These are phyloP conservation scores for Drosophila tsacasi DNA, from an alignment of 1,140 invertebrate species.

Conservation along the genomic window DNA sequence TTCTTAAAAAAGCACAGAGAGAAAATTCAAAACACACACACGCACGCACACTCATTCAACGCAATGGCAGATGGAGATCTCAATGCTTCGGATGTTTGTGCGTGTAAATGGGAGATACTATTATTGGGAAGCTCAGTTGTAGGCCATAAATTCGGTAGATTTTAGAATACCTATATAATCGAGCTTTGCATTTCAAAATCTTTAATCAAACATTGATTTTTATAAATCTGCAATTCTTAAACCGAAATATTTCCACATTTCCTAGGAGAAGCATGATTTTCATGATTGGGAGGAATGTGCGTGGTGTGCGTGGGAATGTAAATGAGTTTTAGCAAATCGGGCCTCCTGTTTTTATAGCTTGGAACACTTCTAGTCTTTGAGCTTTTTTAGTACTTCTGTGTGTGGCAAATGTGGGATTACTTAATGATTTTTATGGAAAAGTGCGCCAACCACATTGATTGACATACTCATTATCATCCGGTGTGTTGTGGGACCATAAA, in stretches of 20 bases:
- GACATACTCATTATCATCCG: background rate
- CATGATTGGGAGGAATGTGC: slow-evolving; percentile 20
- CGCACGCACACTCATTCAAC: slow-evolving; percentile 42
- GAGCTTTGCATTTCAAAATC: background rate
- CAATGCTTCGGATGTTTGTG: slow-evolving; percentile 35
- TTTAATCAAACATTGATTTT: background rate
- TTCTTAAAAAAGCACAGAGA: slow-evolving; percentile 28
- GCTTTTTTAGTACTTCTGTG: slow-evolving; percentile 36
- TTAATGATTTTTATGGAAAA: slow-evolving; percentile 40
- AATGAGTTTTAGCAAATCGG: slow-evolving; percentile 27
- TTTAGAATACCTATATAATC: too few species aligned
- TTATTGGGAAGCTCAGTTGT: background rate
- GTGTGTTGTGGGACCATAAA: slow-evolving; percentile 9
- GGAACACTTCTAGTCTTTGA: background rate
- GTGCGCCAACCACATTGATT: slow-evolving; percentile 19
- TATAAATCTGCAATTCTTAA: background rate
- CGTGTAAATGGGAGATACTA: slow-evolving; percentile 13
- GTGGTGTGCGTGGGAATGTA: slow-evolving; percentile 36
- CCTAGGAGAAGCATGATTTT: slow-evolving; percentile 7
- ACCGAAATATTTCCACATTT: background rate
- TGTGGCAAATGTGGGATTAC: slow-evolving; percentile 51
- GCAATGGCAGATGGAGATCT: slow-evolving; percentile 29
- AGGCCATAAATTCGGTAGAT: background rate
- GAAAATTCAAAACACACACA: slow-evolving; percentile 34
- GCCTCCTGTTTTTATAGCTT: background rate